phyloP scores from a whole-genome alignment of 1,140 invertebrate genomes.

The Drosophila virilis region DNA sequence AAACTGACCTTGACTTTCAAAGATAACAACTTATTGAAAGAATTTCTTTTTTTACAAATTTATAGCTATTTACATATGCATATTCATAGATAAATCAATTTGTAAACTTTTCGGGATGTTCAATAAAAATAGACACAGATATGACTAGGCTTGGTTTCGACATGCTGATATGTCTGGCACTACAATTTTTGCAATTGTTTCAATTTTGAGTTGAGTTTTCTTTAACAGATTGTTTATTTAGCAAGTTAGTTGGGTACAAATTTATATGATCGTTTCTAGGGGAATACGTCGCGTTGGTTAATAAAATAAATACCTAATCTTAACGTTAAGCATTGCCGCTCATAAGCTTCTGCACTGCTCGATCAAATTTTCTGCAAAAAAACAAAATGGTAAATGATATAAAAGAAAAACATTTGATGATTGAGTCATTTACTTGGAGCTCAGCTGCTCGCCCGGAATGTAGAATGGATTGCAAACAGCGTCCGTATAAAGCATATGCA shows the following conservation, averaged over 20 bases:
- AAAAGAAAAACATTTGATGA: background rate
- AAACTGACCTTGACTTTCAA: constrained; percentile 7
- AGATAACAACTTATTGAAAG: too few species aligned
- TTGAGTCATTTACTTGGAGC: constrained; percentile 88
- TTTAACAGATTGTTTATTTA: background rate
- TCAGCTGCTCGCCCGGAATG: constrained; percentile 93
- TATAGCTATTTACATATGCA: background rate
- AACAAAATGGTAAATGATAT: constrained; percentile 23
- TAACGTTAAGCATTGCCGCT: constrained; percentile 81
- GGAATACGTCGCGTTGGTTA: background rate
- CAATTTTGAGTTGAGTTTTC: too few species aligned
- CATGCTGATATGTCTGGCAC: too few species aligned
- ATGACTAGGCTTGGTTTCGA: too few species aligned
- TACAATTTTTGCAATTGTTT: too few species aligned
- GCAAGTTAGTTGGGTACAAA: background rate
- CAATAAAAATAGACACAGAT: background rate
- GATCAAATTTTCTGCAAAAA: constrained; percentile 88
- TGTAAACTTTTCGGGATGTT: background rate
- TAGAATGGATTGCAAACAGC: constrained; percentile 98
- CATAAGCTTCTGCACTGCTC: constrained; percentile 87
- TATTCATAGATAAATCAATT: background rate
- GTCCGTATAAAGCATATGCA: constrained; percentile 96
- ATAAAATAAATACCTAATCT: background rate
- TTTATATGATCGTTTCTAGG: background rate
- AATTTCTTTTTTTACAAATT: background rate